These are phyloP conservation scores for Zaprionus capensis DNA, from an alignment of 1,140 invertebrate genomes.

Conservation along the genomic window DNA sequence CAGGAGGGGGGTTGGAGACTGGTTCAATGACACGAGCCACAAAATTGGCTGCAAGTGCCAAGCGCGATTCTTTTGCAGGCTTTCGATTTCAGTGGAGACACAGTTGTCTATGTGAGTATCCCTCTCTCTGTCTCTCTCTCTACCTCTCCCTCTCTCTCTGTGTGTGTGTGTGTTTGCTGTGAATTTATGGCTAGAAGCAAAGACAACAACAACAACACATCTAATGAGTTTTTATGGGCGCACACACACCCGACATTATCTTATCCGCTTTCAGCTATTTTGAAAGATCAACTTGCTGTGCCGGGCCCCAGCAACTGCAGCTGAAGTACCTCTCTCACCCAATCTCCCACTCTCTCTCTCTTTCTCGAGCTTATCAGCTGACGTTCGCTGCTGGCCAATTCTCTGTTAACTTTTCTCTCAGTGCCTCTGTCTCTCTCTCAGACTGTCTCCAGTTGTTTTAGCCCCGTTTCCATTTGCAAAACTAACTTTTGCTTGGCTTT, in stretches of 20 bases:
- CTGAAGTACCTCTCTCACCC: constrained; percentile 16
- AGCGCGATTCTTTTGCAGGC: constrained; percentile 18
- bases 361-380: constrained; percentile 8
- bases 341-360: constrained; percentile 27
- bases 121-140: no score
- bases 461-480: constrained; percentile 21
- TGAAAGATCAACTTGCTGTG: constrained; percentile 28
- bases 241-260: constrained; percentile 14
- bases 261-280: constrained; percentile 37
- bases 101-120: not conserved
- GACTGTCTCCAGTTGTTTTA: constrained; percentile 23
- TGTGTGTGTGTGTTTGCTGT: constrained; percentile 15
- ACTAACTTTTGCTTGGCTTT: constrained; percentile 6
- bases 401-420: not conserved
- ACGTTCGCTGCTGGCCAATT: not conserved
- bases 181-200: constrained; percentile 28
- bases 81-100: constrained; percentile 29
- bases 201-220: not conserved
- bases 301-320: constrained; percentile 22
- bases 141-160: not conserved
- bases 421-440: not conserved
- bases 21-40: constrained; percentile 21
- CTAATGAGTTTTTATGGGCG: constrained; percentile 20
- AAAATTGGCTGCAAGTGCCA: constrained; percentile 6
- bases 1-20: not conserved